A percentile compares a stretch with the other conserved stretches of the same genome.
These are phyloP conservation scores for Phainopepla nitens DNA, from an alignment of 2,113 vertebrate species.

Conservation along the genomic window DNA sequence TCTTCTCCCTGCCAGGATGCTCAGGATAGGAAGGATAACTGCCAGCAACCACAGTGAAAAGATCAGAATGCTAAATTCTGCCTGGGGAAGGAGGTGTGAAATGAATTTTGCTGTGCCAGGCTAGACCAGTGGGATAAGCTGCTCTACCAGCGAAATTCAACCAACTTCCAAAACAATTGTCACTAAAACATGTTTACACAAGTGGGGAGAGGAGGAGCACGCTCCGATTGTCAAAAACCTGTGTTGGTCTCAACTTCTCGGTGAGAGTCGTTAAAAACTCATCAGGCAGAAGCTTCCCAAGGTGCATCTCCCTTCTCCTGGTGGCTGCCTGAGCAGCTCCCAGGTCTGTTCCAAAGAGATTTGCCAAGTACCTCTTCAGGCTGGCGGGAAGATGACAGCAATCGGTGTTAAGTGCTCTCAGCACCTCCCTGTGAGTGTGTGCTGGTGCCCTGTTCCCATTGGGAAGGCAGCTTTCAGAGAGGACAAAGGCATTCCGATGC, in stretches of 20 bases:
- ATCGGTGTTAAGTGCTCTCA: background rate
- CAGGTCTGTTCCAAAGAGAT: background rate
- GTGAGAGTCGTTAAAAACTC: background rate
- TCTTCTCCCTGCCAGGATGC: background rate
- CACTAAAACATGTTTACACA: background rate
- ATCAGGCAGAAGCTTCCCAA: background rate
- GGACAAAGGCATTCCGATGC: background rate
- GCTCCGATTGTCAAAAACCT: background rate
- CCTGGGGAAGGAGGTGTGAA: background rate
- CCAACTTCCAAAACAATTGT: background rate
- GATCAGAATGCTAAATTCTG: background rate
- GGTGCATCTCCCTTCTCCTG: background rate
- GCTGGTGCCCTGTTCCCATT: background rate
- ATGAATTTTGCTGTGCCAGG: background rate
- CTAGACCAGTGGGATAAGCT: background rate
- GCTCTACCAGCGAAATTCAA: background rate
- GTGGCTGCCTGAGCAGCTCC: background rate
- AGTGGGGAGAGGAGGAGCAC: background rate
- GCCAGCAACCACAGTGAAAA: background rate
- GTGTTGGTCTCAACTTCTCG: background rate
- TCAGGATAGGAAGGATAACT: background rate
- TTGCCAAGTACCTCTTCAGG: constrained; percentile 26
- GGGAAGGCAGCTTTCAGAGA: background rate
- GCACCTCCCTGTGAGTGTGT: background rate
- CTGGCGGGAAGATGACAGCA: background rate